Evolutionary conservation across 2,888 invertebrate genomes (phyloP).

Genomic region (Oegoconia quadripuncta): DNA sequence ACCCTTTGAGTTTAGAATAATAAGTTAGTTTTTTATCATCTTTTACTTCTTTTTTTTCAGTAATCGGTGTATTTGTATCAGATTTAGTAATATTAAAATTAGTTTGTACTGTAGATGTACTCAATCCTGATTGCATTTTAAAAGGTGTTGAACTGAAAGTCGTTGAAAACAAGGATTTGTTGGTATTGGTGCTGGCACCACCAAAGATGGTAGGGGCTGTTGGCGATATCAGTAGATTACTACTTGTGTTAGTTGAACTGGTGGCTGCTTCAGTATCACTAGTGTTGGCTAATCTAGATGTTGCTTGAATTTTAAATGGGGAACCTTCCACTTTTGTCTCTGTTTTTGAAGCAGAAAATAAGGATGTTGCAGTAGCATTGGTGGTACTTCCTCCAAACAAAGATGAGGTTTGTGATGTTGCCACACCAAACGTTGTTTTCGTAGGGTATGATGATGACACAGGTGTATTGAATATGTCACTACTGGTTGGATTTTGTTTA

Average conservation of each 20-base stretch:
- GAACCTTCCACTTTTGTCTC: constrained; percentile 48
- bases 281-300: constrained; percentile 34
- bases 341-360: constrained; percentile 47
- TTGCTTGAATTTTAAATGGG: constrained; percentile 49
- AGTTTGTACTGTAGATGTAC: constrained; percentile 27
- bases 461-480: constrained; percentile 39
- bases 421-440: constrained; percentile 35
- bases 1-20: constrained; percentile 84
- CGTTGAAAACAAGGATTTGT: constrained; percentile 41
- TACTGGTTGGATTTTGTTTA: constrained; percentile 36
- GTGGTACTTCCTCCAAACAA: constrained; percentile 40
- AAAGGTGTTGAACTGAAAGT: constrained; percentile 40
- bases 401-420: constrained; percentile 33
- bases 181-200: constrained; percentile 32
- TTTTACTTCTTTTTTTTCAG: constrained; percentile 25
- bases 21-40: constrained; percentile 70
- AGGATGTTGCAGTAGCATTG: constrained; percentile 30
- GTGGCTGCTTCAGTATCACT: constrained; percentile 20
- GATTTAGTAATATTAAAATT: constrained; percentile 23
- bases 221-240: too few relatives aligned
- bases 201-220: constrained; percentile 45
- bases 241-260: constrained; percentile 1
- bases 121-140: constrained; percentile 38
- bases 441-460: constrained; percentile 28
- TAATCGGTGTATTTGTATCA: constrained; percentile 20